A percentile compares a stretch with the other conserved stretches of the same genome.
These are phyloP conservation scores for Chelonus insularis DNA, from an alignment of 1,140 invertebrate genomes.

Conservation along the genomic window DNA sequence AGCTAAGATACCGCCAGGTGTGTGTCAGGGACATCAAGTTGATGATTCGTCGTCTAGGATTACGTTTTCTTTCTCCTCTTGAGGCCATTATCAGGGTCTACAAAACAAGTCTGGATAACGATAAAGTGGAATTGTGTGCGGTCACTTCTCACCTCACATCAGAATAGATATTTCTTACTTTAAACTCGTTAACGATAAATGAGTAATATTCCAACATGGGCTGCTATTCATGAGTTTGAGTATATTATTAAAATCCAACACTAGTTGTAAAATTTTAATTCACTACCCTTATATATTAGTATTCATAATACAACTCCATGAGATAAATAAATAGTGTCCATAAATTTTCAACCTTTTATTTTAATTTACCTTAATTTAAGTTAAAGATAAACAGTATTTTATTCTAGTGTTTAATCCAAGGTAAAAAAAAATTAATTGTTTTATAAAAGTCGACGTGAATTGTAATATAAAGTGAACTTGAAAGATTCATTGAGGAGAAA, in stretches of 20 bases:
- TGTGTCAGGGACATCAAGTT: slow-evolving; percentile 46
- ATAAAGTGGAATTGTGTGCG: slow-evolving; percentile 25
- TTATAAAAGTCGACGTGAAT: not conserved
- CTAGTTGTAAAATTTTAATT: too few species aligned
- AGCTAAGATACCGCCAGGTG: slow-evolving; percentile 52
- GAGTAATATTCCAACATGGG: slow-evolving; percentile 1
- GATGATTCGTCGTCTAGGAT: slow-evolving; percentile 46
- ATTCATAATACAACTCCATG: too few species aligned
- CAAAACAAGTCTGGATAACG: not conserved
- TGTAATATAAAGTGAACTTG: not conserved
- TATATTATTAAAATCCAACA: too few species aligned
- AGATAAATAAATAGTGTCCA: too few species aligned
- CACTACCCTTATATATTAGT: too few species aligned
- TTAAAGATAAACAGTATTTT: too few species aligned
- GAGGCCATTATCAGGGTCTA: slow-evolving; percentile 22
- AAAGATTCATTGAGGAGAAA: not conserved
- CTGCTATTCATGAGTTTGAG: slow-evolving; percentile 13
- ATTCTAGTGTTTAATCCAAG: too few species aligned
- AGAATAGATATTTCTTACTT: not conserved
- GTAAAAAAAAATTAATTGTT: too few species aligned
- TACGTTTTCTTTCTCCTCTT: slow-evolving; percentile 43
- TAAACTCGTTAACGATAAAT: slow-evolving; percentile 9
- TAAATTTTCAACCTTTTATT: too few species aligned
- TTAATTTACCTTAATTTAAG: too few species aligned
- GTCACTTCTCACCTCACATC: slow-evolving; percentile 20